These are phyloP conservation scores for Agriopis aurantiaria DNA, from an alignment of 2,888 invertebrate species.

Conservation along the genomic window DNA sequence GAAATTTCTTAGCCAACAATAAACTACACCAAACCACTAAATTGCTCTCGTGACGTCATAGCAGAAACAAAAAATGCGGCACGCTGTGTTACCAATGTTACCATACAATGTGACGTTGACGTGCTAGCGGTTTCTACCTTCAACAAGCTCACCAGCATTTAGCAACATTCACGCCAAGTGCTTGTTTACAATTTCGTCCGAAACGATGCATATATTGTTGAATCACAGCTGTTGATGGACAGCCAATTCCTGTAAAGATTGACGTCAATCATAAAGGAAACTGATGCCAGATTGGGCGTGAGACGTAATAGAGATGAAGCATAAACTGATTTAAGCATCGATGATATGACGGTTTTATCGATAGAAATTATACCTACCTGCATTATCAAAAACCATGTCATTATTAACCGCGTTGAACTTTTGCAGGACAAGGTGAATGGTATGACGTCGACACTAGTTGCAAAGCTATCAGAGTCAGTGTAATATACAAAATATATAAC, in stretches of 20 bases:
- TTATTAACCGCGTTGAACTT: conserved; percentile 2
- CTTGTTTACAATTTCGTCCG: neutral
- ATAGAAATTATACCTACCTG: neutral
- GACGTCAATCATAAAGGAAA: conserved; percentile 27
- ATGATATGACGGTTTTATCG: neutral
- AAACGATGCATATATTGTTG: neutral
- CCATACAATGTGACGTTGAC: too few relatives aligned
- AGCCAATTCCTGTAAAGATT: conserved; percentile 20
- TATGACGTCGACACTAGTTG: neutral
- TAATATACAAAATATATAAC: too few relatives aligned
- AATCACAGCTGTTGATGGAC: conserved; percentile 12
- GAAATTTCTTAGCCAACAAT: too few relatives aligned
- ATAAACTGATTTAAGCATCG: conserved; percentile 6
- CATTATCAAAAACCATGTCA: neutral
- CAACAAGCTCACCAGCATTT: neutral
- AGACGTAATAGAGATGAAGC: conserved; percentile 12
- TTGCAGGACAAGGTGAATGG: neutral
- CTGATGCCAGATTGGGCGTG: conserved; percentile 29
- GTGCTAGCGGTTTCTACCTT: too few relatives aligned
- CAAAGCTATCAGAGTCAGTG: neutral
- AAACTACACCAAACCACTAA: too few relatives aligned
- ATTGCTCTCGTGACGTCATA: too few relatives aligned
- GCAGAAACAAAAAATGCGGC: too few relatives aligned
- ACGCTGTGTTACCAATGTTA: too few relatives aligned
- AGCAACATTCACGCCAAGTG: too few relatives aligned